These are phyloP conservation scores for Acanthopleura granulata DNA, from an alignment of 2,888 invertebrate species.

Conservation along the genomic window DNA sequence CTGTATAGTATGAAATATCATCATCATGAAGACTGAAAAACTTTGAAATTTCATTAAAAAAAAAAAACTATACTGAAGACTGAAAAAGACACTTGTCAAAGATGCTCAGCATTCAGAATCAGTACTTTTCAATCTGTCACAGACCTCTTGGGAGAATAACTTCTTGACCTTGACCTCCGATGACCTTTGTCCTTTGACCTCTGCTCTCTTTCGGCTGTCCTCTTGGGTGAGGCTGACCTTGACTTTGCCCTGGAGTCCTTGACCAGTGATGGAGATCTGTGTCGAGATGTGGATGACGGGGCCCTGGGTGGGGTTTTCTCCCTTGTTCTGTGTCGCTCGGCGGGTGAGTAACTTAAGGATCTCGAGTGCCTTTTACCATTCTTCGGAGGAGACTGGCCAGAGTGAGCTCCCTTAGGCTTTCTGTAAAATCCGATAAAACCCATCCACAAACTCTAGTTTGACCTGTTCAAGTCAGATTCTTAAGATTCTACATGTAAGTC, in stretches of 20 bases:
- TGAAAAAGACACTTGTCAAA: no score
- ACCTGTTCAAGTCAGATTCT: no score
- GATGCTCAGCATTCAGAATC: no score
- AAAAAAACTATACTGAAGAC: no score
- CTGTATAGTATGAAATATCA: no score
- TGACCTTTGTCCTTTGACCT: not conserved
- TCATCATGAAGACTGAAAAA: no score
- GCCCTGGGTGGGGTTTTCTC: not conserved
- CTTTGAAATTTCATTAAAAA: no score
- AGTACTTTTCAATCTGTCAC: no score
- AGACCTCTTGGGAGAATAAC: slow-evolving; percentile 5
- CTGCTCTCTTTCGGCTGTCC: not conserved
- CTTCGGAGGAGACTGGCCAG: not conserved
- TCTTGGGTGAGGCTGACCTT: not conserved
- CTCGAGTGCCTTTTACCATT: slow-evolving; percentile 1
- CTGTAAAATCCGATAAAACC: no score
- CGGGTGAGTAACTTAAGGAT: not conserved
- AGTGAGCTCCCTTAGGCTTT: no score
- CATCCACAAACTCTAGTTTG: no score
- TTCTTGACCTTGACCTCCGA: not conserved
- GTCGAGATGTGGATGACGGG: not conserved
- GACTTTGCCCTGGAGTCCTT: not conserved
- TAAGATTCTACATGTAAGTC: no score
- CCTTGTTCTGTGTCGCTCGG: not conserved
- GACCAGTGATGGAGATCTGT: slow-evolving; percentile 2